Conservation (phyloP, 37 sponge, comb jelly and placozoan genomes). For the Aplysina aerophoba region DNA sequence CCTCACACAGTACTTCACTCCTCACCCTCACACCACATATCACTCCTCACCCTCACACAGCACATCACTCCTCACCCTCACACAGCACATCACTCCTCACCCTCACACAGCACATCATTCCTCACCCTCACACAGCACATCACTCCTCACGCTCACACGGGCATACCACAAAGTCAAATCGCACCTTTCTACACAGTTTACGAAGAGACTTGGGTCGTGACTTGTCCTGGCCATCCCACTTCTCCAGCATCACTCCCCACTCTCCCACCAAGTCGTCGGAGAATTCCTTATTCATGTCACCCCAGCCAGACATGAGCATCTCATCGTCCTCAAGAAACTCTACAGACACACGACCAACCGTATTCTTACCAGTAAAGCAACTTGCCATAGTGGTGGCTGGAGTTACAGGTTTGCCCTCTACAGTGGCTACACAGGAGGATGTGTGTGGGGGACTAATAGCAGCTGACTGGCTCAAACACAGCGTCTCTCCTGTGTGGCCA, state of each 20-base stretch:
- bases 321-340: constrained; percentile 66
- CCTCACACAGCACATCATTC: neutral
- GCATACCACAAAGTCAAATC: constrained; percentile 1
- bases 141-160: neutral
- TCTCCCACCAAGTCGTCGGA: constrained; percentile 68
- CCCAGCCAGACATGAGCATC: constrained; percentile 80
- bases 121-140: constrained; percentile 18
- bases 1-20: too few species aligned
- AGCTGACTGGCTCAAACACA: too few species aligned
- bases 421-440: too few species aligned
- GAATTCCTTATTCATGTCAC: constrained; percentile 64
- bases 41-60: constrained; percentile 8
- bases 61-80: constrained; percentile 1
- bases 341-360: neutral
- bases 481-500: too few species aligned
- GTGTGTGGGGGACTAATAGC: too few species aligned
- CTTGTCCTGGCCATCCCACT: constrained; percentile 84
- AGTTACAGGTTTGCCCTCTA: too few species aligned
- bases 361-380: too few species aligned
- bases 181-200: constrained; percentile 80
- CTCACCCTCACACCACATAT: too few species aligned
- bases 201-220: constrained; percentile 73
- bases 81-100: neutral
- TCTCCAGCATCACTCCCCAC: constrained; percentile 73
- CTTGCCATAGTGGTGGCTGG: too few species aligned